Conservation (phyloP, 2,888 invertebrate species). For the Cremastinae sp. region DNA sequence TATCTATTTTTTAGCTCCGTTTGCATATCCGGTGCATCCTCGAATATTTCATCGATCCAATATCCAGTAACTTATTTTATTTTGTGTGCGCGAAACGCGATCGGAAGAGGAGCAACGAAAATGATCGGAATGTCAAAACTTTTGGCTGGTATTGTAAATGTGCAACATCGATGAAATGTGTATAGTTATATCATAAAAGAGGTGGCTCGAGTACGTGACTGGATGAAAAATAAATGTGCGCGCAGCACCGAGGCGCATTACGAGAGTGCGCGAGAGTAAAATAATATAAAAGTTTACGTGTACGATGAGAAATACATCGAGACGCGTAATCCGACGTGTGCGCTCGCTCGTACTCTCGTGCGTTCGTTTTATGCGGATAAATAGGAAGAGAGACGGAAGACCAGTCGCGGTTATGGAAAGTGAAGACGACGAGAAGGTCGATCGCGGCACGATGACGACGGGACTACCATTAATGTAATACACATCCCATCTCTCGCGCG, state of each 20-base stretch:
- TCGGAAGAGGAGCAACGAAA: too few species aligned
- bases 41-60: too few species aligned
- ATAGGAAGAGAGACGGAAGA: conserved; percentile 50
- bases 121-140: too few species aligned
- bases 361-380: conserved; percentile 5
- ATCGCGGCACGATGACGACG: conserved; percentile 49
- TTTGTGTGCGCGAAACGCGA: too few species aligned
- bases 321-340: neutral
- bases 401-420: conserved; percentile 58
- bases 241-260: conserved; percentile 5
- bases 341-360: neutral
- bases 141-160: neutral
- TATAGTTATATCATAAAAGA: neutral
- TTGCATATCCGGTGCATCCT: too few species aligned
- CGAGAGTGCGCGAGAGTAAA: conserved; percentile 16
- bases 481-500: conserved; percentile 20
- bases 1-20: too few species aligned
- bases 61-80: too few species aligned
- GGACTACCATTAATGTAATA: conserved; percentile 53
- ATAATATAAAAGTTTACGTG: neutral
- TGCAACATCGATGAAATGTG: neutral
- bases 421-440: conserved; percentile 58
- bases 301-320: neutral
- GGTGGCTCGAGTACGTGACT: conserved; percentile 40
- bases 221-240: conserved; percentile 43